phyloP scores from a whole-genome alignment of 2,888 invertebrate genomes.

The Torymus texanus region DNA sequence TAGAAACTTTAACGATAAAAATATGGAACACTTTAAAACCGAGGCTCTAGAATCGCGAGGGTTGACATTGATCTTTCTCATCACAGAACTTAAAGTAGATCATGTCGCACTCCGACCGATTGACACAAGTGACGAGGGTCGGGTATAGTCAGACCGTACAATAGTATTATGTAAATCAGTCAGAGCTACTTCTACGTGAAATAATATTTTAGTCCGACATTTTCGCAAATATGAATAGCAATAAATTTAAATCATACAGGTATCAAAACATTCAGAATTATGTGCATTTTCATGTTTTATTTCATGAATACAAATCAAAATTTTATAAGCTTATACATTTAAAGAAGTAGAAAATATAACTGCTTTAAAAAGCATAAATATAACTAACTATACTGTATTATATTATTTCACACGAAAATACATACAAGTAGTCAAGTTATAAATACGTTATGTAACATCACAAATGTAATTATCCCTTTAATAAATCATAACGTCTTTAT shows the following conservation, averaged over 20 bases:
- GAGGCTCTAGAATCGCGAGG: neutral
- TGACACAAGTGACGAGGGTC: conserved; percentile 31
- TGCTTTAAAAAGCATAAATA: no score
- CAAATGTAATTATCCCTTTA: neutral
- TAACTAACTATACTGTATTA: no score
- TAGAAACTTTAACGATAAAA: neutral
- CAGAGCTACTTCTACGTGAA: neutral
- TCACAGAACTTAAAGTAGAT: conserved; percentile 32
- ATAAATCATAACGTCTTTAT: neutral
- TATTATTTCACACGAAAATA: no score
- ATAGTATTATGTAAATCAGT: conserved; percentile 24
- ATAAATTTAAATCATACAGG: conserved; percentile 3
- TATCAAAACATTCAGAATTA: neutral
- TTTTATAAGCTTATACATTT: no score
- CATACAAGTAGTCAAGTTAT: no score
- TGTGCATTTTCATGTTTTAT: neutral
- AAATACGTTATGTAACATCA: no score
- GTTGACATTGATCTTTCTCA: conserved; percentile 40
- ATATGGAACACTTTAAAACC: neutral
- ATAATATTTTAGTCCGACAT: conserved; percentile 5
- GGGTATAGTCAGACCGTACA: conserved; percentile 26
- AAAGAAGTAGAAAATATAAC: no score
- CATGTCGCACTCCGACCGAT: neutral
- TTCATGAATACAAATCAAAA: neutral
- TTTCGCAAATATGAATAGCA: neutral